Conservation (phyloP, 2,888 invertebrate genomes). For the Meliscaeva auricollis region DNA sequence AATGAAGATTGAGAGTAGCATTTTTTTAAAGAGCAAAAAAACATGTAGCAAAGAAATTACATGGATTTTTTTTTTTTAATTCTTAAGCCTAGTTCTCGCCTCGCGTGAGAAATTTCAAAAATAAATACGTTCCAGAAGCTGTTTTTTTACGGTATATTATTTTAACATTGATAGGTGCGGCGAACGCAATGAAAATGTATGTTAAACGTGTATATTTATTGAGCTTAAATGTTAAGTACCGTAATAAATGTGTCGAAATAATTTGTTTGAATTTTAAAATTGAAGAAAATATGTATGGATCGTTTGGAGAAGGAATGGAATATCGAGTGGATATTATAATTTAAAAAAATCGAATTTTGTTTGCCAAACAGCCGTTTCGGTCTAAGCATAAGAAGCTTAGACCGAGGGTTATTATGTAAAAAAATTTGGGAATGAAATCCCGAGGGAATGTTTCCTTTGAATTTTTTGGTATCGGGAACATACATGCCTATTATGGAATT, state of each 20-base stretch:
- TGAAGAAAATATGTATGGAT: too few relatives aligned
- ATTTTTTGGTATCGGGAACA: too few relatives aligned
- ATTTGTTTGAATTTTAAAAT: not conserved
- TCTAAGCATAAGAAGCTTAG: too few relatives aligned
- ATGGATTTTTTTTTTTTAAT: slow-evolving; percentile 46
- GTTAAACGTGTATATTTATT: slow-evolving; percentile 16
- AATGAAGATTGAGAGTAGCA: not conserved
- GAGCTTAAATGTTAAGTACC: slow-evolving; percentile 34
- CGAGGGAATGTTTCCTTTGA: too few relatives aligned
- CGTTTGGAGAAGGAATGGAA: too few relatives aligned
- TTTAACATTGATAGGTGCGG: not conserved
- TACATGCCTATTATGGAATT: too few relatives aligned
- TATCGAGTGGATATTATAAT: too few relatives aligned
- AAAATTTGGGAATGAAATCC: too few relatives aligned
- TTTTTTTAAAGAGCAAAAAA: too few relatives aligned
- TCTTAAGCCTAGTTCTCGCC: not conserved
- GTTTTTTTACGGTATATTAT: not conserved
- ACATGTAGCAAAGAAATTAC: slow-evolving; percentile 57
- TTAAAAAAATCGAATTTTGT: too few relatives aligned
- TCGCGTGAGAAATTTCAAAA: slow-evolving; percentile 11
- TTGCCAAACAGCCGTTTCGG: too few relatives aligned
- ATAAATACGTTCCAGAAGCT: slow-evolving; percentile 1
- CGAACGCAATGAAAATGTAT: not conserved
- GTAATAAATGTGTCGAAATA: slow-evolving; percentile 67
- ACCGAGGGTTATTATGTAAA: too few relatives aligned